Evolutionary conservation across 2,888 invertebrate species (phyloP), one percentile per base, ranked within the genome.

Genomic region (Dolomedes plantarius): DNA sequence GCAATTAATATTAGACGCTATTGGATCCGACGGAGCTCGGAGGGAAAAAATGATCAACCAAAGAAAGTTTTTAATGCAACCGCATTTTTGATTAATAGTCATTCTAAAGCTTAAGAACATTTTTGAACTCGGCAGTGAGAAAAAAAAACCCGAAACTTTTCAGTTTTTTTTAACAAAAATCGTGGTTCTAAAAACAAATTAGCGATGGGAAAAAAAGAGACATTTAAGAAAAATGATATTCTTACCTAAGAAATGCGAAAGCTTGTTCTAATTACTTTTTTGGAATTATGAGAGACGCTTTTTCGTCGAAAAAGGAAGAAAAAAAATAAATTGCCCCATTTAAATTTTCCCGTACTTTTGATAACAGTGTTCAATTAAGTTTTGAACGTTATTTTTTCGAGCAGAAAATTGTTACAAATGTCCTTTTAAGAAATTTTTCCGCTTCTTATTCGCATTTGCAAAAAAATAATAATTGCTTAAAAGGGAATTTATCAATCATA

Each of bases 1-100:
- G 71, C 75, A 82, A 82, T 82, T 82, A 76, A 82, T 82, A 82
- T 69, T 19, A 29, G 62, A 29, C 75, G 82, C 50, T 69, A 82
- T 71, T 64, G 82, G 75, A 82, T 82, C 56, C 50, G 46, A 27
- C 64, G 13, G 27, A 1, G 13, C 3, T 23, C 9, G 27, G 27
- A 28, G n/a, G 13, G n/a, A 71, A 23, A 36, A 56, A 56, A 56
- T 16, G 5, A 11, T 23, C 9, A 46, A 16, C 2, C 9, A 46
- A 46, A 16, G 1, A 3, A 56, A 56, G 23, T 19, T 56, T 11
- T 23, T 36, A 36, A 56, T 56, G 11, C 19, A 56, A 23, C 23
- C 23, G 23, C 56, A 2, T 39, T 69, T 76, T 75, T 82, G 82
- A 82, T 82, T 82, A 82, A 82, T 82, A 50, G 75, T 64, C 65